Conservation (phyloP, 2,113 vertebrate species). For the Herpetotheres cachinnans region DNA sequence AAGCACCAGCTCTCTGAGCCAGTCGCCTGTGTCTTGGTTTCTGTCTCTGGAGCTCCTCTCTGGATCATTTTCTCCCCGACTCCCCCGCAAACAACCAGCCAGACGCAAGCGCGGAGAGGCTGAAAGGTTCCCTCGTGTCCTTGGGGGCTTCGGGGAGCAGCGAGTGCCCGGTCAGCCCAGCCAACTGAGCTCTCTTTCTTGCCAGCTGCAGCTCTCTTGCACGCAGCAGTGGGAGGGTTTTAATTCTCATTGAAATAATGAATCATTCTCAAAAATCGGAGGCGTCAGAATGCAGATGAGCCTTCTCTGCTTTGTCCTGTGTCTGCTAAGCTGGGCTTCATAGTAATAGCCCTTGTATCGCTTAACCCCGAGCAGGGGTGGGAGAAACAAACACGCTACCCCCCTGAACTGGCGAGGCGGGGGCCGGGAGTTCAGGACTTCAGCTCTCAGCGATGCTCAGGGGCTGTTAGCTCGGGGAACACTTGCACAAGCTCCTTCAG, state of each 20-base stretch:
- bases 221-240: not conserved
- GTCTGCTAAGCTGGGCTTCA: not conserved
- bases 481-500: not conserved
- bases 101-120: not conserved
- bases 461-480: not conserved
- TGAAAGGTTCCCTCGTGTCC: not conserved
- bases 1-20: not conserved
- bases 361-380: not conserved
- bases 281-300: constrained; percentile 51
- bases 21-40: not conserved
- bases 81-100: not conserved
- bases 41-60: not conserved
- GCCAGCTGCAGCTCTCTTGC: constrained; percentile 28
- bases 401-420: rapidly evolving
- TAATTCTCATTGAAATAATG: constrained; percentile 10
- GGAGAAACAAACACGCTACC: not conserved
- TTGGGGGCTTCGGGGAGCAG: not conserved
- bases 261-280: constrained; percentile 40
- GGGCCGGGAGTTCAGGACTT: not conserved
- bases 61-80: not conserved
- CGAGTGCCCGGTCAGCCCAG: rapidly evolving
- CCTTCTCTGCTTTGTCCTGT: constrained; percentile 42
- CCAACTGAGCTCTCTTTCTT: not conserved
- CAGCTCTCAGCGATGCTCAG: not conserved
- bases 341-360: not conserved